phyloP scores from a whole-genome alignment of 2,888 invertebrate species.

The Sialis fuliginosa region DNA sequence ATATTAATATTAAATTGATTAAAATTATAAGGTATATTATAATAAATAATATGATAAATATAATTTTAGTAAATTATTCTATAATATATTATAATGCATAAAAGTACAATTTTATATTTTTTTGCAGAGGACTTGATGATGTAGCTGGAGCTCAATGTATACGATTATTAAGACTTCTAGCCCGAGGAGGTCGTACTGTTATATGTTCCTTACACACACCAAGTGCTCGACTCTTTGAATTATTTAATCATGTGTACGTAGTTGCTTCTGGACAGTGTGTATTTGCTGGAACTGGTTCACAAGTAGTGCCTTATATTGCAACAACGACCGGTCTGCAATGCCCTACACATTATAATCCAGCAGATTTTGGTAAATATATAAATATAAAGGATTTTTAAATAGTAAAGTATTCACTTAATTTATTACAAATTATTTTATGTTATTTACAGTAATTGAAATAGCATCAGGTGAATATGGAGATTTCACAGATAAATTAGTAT shows the following conservation, averaged over 20 bases:
- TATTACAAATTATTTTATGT: no score
- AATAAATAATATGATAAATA: no score
- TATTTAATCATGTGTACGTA: slow-evolving; percentile 83
- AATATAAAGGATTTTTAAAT: no score
- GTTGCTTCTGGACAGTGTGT: slow-evolving; percentile 78
- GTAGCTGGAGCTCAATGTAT: slow-evolving; percentile 80
- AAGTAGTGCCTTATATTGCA: slow-evolving; percentile 67
- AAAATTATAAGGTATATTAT: no score
- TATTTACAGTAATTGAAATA: slow-evolving; percentile 54
- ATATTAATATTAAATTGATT: no score
- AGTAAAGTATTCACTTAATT: no score
- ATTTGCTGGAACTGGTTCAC: slow-evolving; percentile 63
- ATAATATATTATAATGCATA: no score
- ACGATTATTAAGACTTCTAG: slow-evolving; percentile 63
- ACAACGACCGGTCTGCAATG: slow-evolving; percentile 64
- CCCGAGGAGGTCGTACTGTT: slow-evolving; percentile 74
- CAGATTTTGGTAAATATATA: slow-evolving; percentile 69
- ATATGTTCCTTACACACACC: slow-evolving; percentile 95
- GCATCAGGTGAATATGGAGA: slow-evolving; percentile 66
- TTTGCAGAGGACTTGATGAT: slow-evolving; percentile 74
- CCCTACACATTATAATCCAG: slow-evolving; percentile 87
- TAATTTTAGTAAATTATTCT: no score
- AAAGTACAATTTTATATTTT: slow-evolving; percentile 8
- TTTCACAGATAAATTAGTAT: slow-evolving; percentile 48
- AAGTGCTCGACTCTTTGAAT: slow-evolving; percentile 76